Conservation (phyloP, 2,113 vertebrate species). For the Dryoscopus gambensis region DNA sequence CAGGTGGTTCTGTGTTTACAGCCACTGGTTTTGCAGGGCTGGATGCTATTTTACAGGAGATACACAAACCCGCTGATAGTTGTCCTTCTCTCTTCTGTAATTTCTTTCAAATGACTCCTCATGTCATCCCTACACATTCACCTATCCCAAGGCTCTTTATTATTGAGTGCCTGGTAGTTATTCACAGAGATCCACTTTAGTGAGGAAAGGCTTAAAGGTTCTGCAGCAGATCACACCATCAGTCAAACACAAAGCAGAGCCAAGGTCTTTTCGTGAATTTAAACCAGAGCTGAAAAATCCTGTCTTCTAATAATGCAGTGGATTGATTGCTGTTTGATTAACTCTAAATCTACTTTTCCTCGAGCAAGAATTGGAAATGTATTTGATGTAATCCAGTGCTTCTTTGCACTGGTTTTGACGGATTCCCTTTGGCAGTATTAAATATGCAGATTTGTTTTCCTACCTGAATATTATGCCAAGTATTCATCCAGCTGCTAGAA, state of each 20-base stretch:
- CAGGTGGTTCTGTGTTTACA: not conserved
- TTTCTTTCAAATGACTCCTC: not conserved
- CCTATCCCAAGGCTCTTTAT: not conserved
- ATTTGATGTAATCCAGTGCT: not conserved
- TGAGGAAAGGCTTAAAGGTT: not conserved
- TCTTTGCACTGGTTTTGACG: not conserved
- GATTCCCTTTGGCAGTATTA: not conserved
- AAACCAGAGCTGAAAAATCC: not conserved
- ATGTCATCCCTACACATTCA: accelerated
- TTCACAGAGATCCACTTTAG: not conserved
- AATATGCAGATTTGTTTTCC: not conserved
- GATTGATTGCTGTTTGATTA: not conserved
- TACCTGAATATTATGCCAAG: not conserved
- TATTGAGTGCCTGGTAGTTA: not conserved
- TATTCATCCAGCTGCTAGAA: not conserved
- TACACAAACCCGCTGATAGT: accelerated
- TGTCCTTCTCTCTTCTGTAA: not conserved
- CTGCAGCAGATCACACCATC: not conserved
- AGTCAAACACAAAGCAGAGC: not conserved
- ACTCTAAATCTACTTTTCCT: not conserved
- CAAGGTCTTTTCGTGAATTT: not conserved
- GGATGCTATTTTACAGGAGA: accelerated
- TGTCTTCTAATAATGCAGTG: not conserved
- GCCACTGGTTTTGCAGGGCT: not conserved
- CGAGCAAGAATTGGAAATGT: not conserved